Base-by-base conservation (phyloP, 2,113 vertebrate genomes). In the Pelusios castaneus region DNA sequence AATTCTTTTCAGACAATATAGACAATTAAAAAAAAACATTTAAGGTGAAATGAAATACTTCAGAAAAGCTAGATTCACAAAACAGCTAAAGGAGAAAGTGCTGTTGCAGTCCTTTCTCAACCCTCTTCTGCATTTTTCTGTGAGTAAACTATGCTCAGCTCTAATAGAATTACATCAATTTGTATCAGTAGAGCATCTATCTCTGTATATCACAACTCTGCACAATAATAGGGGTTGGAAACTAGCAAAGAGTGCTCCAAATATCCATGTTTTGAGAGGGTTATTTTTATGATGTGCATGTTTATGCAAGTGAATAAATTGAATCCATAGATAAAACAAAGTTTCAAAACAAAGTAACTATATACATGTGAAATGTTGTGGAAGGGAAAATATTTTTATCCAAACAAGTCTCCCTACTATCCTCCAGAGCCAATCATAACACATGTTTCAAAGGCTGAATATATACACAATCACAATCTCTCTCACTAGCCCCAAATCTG, bases 341-440 rank as follows among this genome's bases (percentile, higher is more conserved):
- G 75, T 58, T 88, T 85, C 52, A n/a, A 88, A 70, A 2, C 8
- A 43, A 67, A 87, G 41, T n/a, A 77, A 22, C 13, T 67, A n/a
- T 67, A n/a, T 31, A n/a, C 7, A 67, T 67, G 16, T n/a, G 16
- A 67, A n/a, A 67, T 67, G 60, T 67, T 49, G 49, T 3, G 13
- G 49, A 49, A 49, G n/a, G 56, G 41, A 49, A 79, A n/a, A 10
- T 6, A 38, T 1, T 13, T 47, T 4, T 52, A 49, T 1, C 4
- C 8, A 67, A 52, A 16, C 9, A 67, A 47, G 4, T 13, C 10
- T 89, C 47, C 25, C 76, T 27, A 25, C 2, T 4, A 19, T 27
- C 1, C 0, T 51, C 70, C 91, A 14, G 14, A 78, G 5, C 25
- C 25, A 58, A 13, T 9, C 25, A 12, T 2, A 8, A n/a, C 1